phyloP scores from a whole-genome alignment of 2,113 vertebrate genomes.

The Centropristis striata region DNA sequence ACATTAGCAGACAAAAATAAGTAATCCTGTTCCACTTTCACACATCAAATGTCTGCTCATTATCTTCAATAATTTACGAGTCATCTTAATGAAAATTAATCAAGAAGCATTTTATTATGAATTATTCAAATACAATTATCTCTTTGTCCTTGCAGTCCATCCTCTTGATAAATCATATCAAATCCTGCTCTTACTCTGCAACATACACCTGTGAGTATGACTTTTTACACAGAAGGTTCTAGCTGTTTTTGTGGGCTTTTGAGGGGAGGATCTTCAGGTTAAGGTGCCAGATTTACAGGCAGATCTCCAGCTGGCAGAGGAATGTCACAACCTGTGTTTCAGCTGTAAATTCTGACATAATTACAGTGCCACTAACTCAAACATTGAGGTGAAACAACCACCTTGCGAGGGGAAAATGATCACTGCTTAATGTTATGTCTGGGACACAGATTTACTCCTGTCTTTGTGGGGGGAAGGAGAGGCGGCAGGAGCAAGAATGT shows the following conservation, averaged over 20 bases:
- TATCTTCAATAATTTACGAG: not conserved
- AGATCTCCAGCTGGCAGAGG: conserved; percentile 83
- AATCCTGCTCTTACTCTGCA: not conserved
- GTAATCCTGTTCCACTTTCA: not conserved
- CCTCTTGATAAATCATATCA: not conserved
- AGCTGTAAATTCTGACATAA: conserved; percentile 82
- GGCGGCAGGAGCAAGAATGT: conserved; percentile 69
- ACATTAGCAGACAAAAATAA: not conserved
- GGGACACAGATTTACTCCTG: conserved; percentile 74
- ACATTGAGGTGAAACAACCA: conserved; percentile 80
- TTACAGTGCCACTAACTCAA: conserved; percentile 83
- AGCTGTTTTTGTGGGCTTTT: conserved; percentile 25
- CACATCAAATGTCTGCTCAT: not conserved
- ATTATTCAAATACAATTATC: not conserved
- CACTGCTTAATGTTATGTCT: conserved; percentile 80
- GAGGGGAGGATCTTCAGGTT: conserved; percentile 64
- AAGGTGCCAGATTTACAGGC: conserved; percentile 79
- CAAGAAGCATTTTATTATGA: not conserved
- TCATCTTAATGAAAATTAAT: not conserved
- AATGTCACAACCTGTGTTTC: conserved; percentile 85
- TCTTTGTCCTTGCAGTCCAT: not conserved
- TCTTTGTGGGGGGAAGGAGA: conserved; percentile 66
- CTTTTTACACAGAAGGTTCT: conserved; percentile 14
- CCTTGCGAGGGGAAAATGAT: conserved; percentile 75
- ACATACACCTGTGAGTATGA: conserved; percentile 46